Conservation (phyloP, 2,113 vertebrate species). For the Oncorhynchus kisutch region DNA sequence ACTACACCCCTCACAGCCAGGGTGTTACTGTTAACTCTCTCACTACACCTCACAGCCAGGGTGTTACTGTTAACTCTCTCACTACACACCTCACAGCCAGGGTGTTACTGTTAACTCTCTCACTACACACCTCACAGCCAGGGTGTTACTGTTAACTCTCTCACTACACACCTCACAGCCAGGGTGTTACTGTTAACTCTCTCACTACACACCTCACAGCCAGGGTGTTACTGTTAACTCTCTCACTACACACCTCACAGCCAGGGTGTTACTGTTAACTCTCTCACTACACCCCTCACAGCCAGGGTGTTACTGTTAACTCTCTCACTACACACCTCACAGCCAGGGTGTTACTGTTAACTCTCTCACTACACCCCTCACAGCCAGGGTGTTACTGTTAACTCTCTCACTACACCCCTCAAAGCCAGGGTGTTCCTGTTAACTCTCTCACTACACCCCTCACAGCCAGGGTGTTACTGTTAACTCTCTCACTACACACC, state of each 20-base stretch:
- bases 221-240: constrained; percentile 22
- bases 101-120: constrained; percentile 22
- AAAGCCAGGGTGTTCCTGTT: neutral
- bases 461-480: constrained; percentile 8
- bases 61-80: constrained; percentile 24
- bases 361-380: neutral
- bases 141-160: constrained; percentile 24
- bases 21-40: constrained; percentile 24
- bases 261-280: constrained; percentile 21
- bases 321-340: neutral
- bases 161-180: neutral
- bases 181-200: constrained; percentile 23
- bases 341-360: constrained; percentile 19
- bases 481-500: constrained; percentile 11
- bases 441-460: neutral
- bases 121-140: neutral
- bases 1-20: neutral
- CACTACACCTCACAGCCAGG: neutral
- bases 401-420: neutral
- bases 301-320: constrained; percentile 19
- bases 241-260: neutral
- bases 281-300: neutral
- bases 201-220: neutral
- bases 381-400: constrained; percentile 15
- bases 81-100: neutral